Conservation (phyloP, 2,888 invertebrate species). For the Ormyrus rosae region DNA sequence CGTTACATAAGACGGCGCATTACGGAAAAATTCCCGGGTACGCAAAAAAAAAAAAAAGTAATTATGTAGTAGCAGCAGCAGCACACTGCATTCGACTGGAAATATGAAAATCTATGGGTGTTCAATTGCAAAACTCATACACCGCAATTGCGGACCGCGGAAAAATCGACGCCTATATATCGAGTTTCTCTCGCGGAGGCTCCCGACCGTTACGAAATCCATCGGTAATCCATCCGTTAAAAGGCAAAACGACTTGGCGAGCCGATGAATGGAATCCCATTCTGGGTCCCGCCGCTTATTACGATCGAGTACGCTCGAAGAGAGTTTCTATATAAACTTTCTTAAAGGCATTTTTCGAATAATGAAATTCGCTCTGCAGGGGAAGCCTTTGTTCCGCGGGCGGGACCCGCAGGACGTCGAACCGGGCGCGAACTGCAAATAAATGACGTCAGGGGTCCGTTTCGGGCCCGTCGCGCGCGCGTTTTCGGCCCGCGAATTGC, state of each 20-base stretch:
- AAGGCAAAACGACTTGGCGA: constrained; percentile 6
- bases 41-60: not conserved
- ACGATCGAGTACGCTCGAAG: not conserved
- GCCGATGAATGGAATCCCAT: constrained; percentile 1
- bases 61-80: constrained; percentile 1
- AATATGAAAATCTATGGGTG: constrained; percentile 22
- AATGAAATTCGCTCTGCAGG: not conserved
- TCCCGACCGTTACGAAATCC: constrained; percentile 24
- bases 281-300: no score
- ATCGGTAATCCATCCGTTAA: constrained; percentile 34
- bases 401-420: not conserved
- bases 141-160: constrained; percentile 11
- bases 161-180: not conserved
- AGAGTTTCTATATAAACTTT: constrained; percentile 6
- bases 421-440: not conserved
- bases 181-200: not conserved
- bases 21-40: no score
- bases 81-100: not conserved
- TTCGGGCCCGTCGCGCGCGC: not conserved
- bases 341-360: not conserved
- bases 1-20: no score
- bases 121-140: constrained; percentile 23
- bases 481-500: no score
- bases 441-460: constrained; percentile 25
- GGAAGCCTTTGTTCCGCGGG: not conserved